These are phyloP conservation scores for Globodera rostochiensis DNA, from an alignment of 1,140 invertebrate species.

Conservation along the genomic window DNA sequence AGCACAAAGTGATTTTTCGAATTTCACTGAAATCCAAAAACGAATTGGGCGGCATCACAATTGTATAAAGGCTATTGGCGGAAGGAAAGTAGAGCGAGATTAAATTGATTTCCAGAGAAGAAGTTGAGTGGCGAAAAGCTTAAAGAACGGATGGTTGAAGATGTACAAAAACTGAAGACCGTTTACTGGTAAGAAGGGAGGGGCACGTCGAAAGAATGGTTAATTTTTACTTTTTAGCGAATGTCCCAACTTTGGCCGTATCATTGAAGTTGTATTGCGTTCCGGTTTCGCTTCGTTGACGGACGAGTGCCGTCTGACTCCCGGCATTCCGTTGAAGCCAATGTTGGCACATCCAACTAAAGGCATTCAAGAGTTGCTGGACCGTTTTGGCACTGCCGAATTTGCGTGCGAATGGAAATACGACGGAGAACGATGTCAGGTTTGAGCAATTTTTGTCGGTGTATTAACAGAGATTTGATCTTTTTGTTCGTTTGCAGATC, in stretches of 20 bases:
- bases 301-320: constrained; percentile 74
- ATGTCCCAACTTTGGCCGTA: constrained; percentile 89
- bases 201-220: constrained; percentile 24
- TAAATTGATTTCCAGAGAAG: constrained; percentile 63
- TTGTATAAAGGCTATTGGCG: not conserved
- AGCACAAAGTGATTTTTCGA: constrained; percentile 45
- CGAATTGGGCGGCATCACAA: too few species aligned
- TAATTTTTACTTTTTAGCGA: constrained; percentile 72
- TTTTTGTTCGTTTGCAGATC: constrained; percentile 71
- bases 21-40: not conserved
- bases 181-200: constrained; percentile 78
- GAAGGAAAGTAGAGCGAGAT: not conserved
- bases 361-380: constrained; percentile 82
- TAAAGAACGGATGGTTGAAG: constrained; percentile 80
- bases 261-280: constrained; percentile 80
- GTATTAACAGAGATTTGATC: not conserved
- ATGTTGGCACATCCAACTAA: constrained; percentile 98
- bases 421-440: constrained; percentile 96
- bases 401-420: constrained; percentile 99
- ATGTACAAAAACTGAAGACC: constrained; percentile 82
- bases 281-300: constrained; percentile 80
- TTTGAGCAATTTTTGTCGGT: constrained; percentile 65
- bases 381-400: constrained; percentile 83
- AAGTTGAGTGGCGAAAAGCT: constrained; percentile 74
- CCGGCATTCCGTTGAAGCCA: constrained; percentile 85